Percentiles rank a stretch among this genome's conserved stretches.
These are phyloP conservation scores for Cinara cedri DNA, from an alignment of 2,888 invertebrate species.

Conservation along the genomic window DNA sequence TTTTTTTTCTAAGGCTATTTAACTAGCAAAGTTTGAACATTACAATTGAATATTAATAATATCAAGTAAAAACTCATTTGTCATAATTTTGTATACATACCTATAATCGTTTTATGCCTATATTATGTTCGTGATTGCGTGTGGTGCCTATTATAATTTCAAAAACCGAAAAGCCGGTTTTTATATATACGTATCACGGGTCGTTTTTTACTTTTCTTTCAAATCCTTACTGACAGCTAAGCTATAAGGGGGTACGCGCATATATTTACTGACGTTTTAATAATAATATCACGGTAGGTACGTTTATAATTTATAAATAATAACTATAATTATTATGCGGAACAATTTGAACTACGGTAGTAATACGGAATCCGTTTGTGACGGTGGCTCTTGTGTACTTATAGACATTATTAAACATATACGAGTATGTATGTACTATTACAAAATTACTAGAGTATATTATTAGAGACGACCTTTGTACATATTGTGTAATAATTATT, in stretches of 20 bases:
- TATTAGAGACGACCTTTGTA: no score
- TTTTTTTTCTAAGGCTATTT: no score
- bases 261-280: constrained; percentile 27
- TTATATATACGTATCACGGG: not conserved
- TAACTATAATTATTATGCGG: constrained; percentile 2
- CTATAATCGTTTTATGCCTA: not conserved
- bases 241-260: not conserved
- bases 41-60: constrained; percentile 10
- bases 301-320: constrained; percentile 19
- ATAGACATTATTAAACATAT: constrained; percentile 4
- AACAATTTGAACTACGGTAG: not conserved
- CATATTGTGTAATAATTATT: no score
- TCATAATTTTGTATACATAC: not conserved
- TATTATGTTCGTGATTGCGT: not conserved
- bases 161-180: constrained; percentile 25
- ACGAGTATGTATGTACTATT: no score
- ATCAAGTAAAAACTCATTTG: not conserved
- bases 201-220: not conserved
- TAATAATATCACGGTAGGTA: constrained; percentile 18
- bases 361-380: constrained; percentile 11
- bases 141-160: not conserved
- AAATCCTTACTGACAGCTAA: constrained; percentile 16
- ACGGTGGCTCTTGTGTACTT: no score
- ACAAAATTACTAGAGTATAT: not conserved
- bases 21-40: not conserved